A percentile compares a stretch with the other conserved stretches of the same genome.
These are phyloP conservation scores for Lepidothrix coronata DNA, from an alignment of 2,113 vertebrate genomes.

Conservation along the genomic window DNA sequence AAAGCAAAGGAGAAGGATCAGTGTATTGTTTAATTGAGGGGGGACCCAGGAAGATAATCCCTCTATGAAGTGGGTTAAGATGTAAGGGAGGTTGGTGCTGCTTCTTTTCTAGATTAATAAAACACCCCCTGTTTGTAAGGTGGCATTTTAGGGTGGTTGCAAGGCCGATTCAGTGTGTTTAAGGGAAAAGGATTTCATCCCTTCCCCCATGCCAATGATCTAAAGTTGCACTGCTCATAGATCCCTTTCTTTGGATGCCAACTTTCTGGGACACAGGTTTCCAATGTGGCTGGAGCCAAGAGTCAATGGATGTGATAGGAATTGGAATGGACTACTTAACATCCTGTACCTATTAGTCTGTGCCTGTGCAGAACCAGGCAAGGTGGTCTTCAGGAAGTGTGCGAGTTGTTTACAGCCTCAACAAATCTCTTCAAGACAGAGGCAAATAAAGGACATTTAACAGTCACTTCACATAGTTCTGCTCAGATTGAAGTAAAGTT, in stretches of 20 bases:
- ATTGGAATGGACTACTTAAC: slow-evolving; percentile 3
- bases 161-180: background rate
- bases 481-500: slow-evolving; percentile 36
- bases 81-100: background rate
- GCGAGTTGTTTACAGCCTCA: background rate
- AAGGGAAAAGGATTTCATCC: background rate
- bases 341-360: background rate
- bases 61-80: background rate
- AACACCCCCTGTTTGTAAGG: background rate
- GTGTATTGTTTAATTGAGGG: background rate
- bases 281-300: slow-evolving; percentile 10
- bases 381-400: background rate
- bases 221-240: background rate
- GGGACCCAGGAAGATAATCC: background rate
- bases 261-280: slow-evolving; percentile 31
- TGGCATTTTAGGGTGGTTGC: background rate
- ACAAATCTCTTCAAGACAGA: background rate
- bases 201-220: slow-evolving; percentile 24
- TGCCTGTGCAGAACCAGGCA: background rate
- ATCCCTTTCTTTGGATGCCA: background rate
- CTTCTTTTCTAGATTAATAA: background rate
- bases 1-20: background rate
- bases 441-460: background rate
- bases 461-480: background rate
- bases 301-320: background rate